These are phyloP conservation scores for Clarias pachynema DNA, from an alignment of 2,797 vertebrate genomes.

Conservation along the genomic window DNA sequence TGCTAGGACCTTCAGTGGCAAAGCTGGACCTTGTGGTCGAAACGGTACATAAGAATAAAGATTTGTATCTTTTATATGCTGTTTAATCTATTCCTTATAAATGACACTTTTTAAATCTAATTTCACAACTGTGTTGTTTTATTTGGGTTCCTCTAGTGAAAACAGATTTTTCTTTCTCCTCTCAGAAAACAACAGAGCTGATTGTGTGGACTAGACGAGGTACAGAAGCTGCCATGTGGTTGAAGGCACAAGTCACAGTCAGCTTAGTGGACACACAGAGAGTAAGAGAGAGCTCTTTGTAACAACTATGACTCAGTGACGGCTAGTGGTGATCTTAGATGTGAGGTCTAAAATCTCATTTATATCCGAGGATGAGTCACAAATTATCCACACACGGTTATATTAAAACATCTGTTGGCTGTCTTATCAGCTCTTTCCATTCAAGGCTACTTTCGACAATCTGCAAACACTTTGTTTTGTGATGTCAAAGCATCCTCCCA, in stretches of 20 bases:
- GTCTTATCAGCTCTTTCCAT: too few species aligned
- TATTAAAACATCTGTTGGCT: too few species aligned
- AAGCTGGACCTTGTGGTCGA: constrained; percentile 69
- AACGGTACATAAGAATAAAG: constrained; percentile 56
- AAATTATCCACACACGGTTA: too few species aligned
- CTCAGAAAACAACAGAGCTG: constrained; percentile 63
- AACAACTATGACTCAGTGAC: neutral
- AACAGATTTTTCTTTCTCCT: neutral
- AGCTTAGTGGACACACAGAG: constrained; percentile 34
- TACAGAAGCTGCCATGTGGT: constrained; percentile 71
- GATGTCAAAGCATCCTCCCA: too few species aligned
- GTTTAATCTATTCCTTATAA: neutral
- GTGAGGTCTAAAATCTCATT: neutral
- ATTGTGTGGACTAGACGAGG: constrained; percentile 71
- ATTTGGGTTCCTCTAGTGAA: neutral
- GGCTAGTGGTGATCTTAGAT: neutral
- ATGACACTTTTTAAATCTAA: neutral
- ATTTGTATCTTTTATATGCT: neutral
- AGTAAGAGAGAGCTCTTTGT: constrained; percentile 56
- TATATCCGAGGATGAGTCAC: neutral
- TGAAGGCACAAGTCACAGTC: constrained; percentile 68
- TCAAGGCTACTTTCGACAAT: too few species aligned
- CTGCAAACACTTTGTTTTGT: too few species aligned
- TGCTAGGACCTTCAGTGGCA: constrained; percentile 74
- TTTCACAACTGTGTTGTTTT: neutral